These are phyloP conservation scores for Drosophila watanabei DNA, from an alignment of 1,140 invertebrate genomes.

Conservation along the genomic window DNA sequence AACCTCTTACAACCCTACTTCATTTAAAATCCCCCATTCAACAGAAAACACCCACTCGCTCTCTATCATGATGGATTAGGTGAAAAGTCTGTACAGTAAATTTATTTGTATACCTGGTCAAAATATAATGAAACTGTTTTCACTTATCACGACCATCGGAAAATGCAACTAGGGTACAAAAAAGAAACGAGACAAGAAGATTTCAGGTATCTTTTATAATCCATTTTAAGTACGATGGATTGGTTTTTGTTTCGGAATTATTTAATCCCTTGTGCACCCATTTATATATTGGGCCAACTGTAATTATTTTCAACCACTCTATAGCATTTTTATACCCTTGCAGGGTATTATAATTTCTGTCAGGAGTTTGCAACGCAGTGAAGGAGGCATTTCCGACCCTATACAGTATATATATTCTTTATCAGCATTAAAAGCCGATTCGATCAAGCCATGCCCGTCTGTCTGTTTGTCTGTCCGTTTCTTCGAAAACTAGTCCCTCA, in stretches of 20 bases:
- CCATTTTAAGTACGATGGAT: constrained; percentile 50
- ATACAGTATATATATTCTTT: too few relatives aligned
- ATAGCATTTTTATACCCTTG: too few relatives aligned
- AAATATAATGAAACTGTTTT: constrained; percentile 44
- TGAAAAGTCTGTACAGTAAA: constrained; percentile 19
- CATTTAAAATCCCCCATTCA: constrained; percentile 4
- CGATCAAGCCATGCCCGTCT: too few relatives aligned
- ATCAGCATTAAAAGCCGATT: too few relatives aligned
- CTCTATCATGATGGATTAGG: constrained; percentile 30
- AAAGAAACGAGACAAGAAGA: constrained; percentile 1
- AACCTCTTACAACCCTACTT: background rate
- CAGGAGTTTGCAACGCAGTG: too few relatives aligned
- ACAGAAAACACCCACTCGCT: constrained; percentile 11
- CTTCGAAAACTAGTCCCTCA: too few relatives aligned
- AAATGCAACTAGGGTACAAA: constrained; percentile 5
- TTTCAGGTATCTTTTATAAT: constrained; percentile 48
- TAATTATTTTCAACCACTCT: background rate
- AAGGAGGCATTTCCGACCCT: too few relatives aligned
- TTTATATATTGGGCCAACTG: background rate
- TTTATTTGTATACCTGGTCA: constrained; percentile 51
- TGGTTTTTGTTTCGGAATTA: constrained; percentile 49
- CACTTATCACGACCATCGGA: constrained; percentile 13
- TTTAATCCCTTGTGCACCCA: constrained; percentile 45
- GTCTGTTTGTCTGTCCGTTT: too few relatives aligned
- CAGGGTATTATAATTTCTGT: too few relatives aligned